A percentile compares a stretch with the other conserved stretches of the same genome.
phyloP scores from a whole-genome alignment of 2,113 vertebrate genomes.

The Nanorana parkeri region DNA sequence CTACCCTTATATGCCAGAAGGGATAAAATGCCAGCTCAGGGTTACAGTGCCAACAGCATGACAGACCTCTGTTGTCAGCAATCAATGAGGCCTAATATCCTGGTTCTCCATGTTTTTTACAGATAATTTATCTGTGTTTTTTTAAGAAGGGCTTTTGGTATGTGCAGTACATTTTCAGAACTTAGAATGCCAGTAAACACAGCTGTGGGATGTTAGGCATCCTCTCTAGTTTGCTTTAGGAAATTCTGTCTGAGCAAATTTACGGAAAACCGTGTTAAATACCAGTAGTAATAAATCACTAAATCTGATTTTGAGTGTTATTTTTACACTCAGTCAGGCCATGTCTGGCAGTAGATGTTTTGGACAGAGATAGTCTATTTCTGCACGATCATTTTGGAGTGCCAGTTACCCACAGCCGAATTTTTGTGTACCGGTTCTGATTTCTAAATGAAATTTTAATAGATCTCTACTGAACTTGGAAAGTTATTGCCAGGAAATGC shows the following conservation, averaged over 20 bases:
- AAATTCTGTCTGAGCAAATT: slow-evolving; percentile 28
- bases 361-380: too few species aligned
- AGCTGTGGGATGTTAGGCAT: slow-evolving; percentile 11
- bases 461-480: too few species aligned
- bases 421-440: too few species aligned
- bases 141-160: slow-evolving; percentile 8
- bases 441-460: too few species aligned
- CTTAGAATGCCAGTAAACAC: slow-evolving; percentile 12
- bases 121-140: slow-evolving; percentile 12
- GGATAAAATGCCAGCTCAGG: slow-evolving; percentile 19
- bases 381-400: too few species aligned
- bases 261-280: too few species aligned
- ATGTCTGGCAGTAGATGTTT: too few species aligned
- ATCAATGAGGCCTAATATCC: slow-evolving; percentile 15
- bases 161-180: not conserved
- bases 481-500: too few species aligned
- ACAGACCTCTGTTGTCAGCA: slow-evolving; percentile 43
- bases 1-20: slow-evolving; percentile 6
- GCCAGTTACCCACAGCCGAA: too few species aligned
- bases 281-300: too few species aligned
- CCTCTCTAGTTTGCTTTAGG: slow-evolving; percentile 7
- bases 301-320: too few species aligned
- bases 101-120: slow-evolving; percentile 14
- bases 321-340: too few species aligned
- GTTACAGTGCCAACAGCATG: slow-evolving; percentile 45